A percentile compares a stretch with the other conserved stretches of the same genome.
Evolutionary conservation across 2,113 vertebrate genomes (phyloP).

Genomic region (Platysteira castanea): DNA sequence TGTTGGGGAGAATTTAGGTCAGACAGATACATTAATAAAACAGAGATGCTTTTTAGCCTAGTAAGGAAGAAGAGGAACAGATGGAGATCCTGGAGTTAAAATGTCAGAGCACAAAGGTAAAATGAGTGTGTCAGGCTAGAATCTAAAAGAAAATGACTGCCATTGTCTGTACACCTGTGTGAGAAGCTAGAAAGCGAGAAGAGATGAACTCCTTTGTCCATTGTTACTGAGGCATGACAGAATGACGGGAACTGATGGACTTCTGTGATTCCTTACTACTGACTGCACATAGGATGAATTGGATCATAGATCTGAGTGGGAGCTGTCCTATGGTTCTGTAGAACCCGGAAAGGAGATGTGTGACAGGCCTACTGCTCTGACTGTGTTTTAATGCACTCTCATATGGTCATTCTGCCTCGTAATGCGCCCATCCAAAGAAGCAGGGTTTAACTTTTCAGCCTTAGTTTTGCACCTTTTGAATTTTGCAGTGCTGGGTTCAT

Average conservation of each 20-base stretch:
- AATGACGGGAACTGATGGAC: background rate
- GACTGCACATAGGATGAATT: background rate
- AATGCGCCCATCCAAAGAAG: background rate
- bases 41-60: background rate
- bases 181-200: background rate
- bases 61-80: slow-evolving; percentile 10
- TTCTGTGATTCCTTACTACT: background rate
- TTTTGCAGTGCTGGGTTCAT: background rate
- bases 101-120: slow-evolving; percentile 12
- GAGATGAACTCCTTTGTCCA: background rate
- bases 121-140: background rate
- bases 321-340: background rate
- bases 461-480: background rate
- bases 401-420: background rate
- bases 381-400: rapidly evolving
- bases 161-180: background rate
- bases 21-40: slow-evolving; percentile 23
- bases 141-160: background rate
- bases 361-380: background rate
- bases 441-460: background rate
- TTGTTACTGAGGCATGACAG: background rate
- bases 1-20: slow-evolving; percentile 16
- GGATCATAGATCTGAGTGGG: background rate
- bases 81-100: slow-evolving; percentile 27
- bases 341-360: background rate